These are phyloP conservation scores for Pycnonotus jocosus DNA, from an alignment of 2,113 vertebrate species.

Conservation along the genomic window DNA sequence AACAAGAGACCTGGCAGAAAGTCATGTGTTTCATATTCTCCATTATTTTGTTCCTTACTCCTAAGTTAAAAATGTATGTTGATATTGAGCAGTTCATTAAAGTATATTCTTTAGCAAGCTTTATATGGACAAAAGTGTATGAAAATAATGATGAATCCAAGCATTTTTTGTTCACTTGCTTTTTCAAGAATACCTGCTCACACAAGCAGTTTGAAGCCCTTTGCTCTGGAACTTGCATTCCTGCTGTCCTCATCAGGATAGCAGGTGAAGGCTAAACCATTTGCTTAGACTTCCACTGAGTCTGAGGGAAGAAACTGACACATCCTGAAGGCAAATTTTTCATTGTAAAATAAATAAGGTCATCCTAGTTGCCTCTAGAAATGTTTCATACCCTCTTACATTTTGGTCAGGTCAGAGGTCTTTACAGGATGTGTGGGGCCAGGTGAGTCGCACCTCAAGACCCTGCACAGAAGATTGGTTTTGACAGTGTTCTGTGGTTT, in stretches of 20 bases:
- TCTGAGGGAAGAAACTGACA: neutral
- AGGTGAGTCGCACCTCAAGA: neutral
- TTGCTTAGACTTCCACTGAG: neutral
- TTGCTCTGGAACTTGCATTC: neutral
- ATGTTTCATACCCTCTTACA: neutral
- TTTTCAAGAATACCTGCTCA: neutral
- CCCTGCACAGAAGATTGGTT: neutral
- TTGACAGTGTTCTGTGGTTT: neutral
- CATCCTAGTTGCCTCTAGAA: neutral
- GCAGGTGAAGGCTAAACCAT: neutral
- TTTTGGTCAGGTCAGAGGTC: neutral
- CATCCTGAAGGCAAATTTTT: neutral
- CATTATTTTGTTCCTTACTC: neutral
- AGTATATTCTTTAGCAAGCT: neutral
- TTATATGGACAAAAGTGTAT: neutral
- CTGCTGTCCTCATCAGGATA: neutral
- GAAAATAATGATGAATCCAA: neutral
- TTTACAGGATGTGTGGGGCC: neutral
- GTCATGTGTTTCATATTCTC: neutral
- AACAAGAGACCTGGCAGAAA: neutral
- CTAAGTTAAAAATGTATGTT: neutral
- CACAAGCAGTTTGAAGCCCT: neutral
- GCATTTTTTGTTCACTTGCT: neutral
- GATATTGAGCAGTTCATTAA: neutral
- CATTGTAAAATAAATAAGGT: neutral